Evolutionary conservation across 2,797 vertebrate genomes (phyloP).

Genomic region (Poeciliopsis paucimaculata): DNA sequence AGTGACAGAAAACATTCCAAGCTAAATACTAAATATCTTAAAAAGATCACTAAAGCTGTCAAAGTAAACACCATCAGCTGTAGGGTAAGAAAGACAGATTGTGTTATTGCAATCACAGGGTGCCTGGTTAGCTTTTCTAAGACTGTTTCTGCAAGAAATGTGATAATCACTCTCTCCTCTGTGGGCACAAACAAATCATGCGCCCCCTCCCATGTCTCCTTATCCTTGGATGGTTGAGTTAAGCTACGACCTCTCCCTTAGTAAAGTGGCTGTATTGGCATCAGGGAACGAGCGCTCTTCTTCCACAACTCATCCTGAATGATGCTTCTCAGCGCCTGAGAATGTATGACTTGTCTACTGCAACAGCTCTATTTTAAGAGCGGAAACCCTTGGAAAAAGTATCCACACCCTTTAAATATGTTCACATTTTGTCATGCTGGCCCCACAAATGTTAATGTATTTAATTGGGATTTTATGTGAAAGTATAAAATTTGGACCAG

Average conservation of each 20-base stretch:
- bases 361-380: constrained; percentile 16
- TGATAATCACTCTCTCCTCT: not conserved
- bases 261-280: constrained; percentile 36
- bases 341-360: not conserved
- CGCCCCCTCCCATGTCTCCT: constrained; percentile 46
- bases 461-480: not conserved
- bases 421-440: not conserved
- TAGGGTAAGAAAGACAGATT: constrained; percentile 30
- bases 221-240: constrained; percentile 28
- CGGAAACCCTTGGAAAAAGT: not conserved
- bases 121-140: constrained; percentile 38
- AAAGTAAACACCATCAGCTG: constrained; percentile 1
- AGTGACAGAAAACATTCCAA: constrained; percentile 7
- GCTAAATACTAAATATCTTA: constrained; percentile 5
- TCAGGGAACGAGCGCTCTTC: constrained; percentile 18
- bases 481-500: not conserved
- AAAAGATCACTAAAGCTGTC: not conserved
- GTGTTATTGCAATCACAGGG: constrained; percentile 25
- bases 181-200: constrained; percentile 37
- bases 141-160: constrained; percentile 19
- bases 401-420: not conserved
- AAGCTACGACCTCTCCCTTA: constrained; percentile 42
- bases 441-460: not conserved
- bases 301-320: constrained; percentile 32
- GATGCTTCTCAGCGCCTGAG: constrained; percentile 6